Evolutionary conservation across 1,140 invertebrate genomes (phyloP).

Genomic region (Scaptomyza graminum): DNA sequence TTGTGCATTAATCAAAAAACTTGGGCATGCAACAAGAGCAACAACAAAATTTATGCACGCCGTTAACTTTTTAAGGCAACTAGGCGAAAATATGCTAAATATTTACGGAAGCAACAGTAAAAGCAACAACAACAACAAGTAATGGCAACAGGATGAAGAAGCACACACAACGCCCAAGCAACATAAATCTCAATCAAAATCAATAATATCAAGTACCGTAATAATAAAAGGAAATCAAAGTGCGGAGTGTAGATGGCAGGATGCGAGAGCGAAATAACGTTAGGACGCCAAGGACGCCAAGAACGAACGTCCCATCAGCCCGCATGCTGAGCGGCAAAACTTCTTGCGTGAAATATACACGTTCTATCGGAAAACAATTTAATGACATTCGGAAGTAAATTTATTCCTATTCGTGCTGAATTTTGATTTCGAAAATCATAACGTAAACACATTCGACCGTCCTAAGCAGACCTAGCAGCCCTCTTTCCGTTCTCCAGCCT

Average conservation of each 20-base stretch:
- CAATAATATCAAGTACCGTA: slow-evolving; percentile 81
- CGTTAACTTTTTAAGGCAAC: slow-evolving; percentile 28
- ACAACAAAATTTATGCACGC: slow-evolving; percentile 54
- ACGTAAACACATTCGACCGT: slow-evolving; percentile 78
- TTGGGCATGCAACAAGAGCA: slow-evolving; percentile 31
- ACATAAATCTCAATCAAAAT: slow-evolving; percentile 82
- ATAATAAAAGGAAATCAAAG: slow-evolving; percentile 69
- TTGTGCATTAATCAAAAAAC: slow-evolving; percentile 65
- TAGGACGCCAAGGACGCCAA: slow-evolving; percentile 5
- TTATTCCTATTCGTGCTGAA: slow-evolving; percentile 83
- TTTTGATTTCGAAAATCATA: slow-evolving; percentile 83
- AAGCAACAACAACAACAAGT: slow-evolving; percentile 11
- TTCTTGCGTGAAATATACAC: slow-evolving; percentile 80
- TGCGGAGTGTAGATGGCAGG: slow-evolving; percentile 9
- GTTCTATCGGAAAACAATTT: slow-evolving; percentile 84
- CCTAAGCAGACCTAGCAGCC: slow-evolving; percentile 7
- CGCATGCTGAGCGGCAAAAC: slow-evolving; percentile 42
- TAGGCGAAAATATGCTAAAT: slow-evolving; percentile 63
- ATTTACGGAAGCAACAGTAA: slow-evolving; percentile 37
- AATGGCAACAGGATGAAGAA: slow-evolving; percentile 31
- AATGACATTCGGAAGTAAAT: slow-evolving; percentile 84
- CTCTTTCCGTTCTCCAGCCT: neutral
- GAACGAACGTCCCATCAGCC: slow-evolving; percentile 1
- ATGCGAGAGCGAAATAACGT: slow-evolving; percentile 25
- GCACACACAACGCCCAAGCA: slow-evolving; percentile 2